These are phyloP conservation scores for Copidosoma aretas DNA, from an alignment of 2,888 invertebrate species.

Conservation along the genomic window DNA sequence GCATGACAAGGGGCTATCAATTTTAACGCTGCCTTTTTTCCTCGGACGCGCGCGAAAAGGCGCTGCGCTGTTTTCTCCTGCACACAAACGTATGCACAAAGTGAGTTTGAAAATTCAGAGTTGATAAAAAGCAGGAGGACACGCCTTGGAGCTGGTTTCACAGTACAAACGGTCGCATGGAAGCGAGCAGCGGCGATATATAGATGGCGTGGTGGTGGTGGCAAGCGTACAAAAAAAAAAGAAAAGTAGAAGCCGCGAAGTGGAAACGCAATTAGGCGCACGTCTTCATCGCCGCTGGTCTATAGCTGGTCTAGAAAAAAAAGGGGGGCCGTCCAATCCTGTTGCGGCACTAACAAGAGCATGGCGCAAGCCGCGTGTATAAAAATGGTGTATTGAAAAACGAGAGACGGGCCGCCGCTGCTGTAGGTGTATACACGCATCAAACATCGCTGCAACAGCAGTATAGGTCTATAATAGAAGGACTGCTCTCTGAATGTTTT, in stretches of 20 bases:
- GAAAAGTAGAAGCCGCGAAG: slow-evolving; percentile 14
- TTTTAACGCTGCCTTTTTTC: no score
- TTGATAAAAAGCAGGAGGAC: neutral
- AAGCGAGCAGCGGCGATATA: slow-evolving; percentile 18
- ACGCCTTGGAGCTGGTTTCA: neutral
- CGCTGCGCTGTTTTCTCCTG: no score
- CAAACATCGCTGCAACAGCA: no score
- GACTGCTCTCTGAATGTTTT: no score
- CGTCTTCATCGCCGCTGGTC: slow-evolving; percentile 29
- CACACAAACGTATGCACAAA: no score
- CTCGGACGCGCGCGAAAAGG: no score
- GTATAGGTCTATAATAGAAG: no score
- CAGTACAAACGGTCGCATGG: no score
- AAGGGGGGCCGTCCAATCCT: neutral
- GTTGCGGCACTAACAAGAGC: neutral
- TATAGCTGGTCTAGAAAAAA: slow-evolving; percentile 11
- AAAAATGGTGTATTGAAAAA: no score
- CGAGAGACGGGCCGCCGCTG: no score
- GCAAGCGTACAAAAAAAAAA: slow-evolving; percentile 5
- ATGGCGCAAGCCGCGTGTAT: neutral
- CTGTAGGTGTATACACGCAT: no score
- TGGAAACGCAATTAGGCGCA: slow-evolving; percentile 26
- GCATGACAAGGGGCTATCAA: neutral
- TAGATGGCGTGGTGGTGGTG: no score
- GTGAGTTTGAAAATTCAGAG: neutral